Evolutionary conservation across 2,888 invertebrate species (phyloP), one percentile per base, ranked within the genome.

Genomic region (Nephrotoma flavescens): DNA sequence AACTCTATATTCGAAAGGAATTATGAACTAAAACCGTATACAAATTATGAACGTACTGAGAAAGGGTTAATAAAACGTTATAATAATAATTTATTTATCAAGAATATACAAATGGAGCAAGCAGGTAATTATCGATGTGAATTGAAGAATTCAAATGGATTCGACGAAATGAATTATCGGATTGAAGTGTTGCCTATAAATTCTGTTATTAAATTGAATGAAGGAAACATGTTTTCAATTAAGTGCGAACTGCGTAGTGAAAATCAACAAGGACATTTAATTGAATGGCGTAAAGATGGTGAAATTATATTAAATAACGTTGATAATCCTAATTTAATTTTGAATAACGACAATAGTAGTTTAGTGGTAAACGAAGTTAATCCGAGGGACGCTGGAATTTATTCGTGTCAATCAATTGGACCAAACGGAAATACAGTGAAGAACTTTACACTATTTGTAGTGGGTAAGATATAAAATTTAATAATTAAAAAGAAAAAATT

Each of bases 271-370:
- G 31, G 4, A 9, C 9, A 31, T 31, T 3, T 71, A 2, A 71
- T 71, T 3, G 89, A 91, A 0, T 93, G 93, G 93, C 91, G 90
- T 2, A 93, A 92, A 88, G 90, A 92, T 87, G 89, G 89, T 2
- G 88, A 31, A 52, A n/a, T 45, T 44, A 42, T 86, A 42, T 85
- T 41, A 31, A 45, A 42, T 45, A 12, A 12, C 19, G 9, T 31
- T 31, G 31, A 19, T 7, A 57, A 71, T 31, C 42, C 83, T 4
- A 71, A 87, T n/a, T 57, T 47, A 85, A 71, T 85, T 41, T 44
- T 85, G n/a, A 31, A 44, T 45, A 44, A n/a, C 12, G 41, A 85
- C 19, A 85, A 85, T 57, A 19, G 9, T 0, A 71, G 31, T 31
- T 88, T 93, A 47, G 89, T 91, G 0, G 89, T 93, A 87, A 89